Conservation (phyloP, 2,888 invertebrate genomes). For the Oeneis ivallda region DNA sequence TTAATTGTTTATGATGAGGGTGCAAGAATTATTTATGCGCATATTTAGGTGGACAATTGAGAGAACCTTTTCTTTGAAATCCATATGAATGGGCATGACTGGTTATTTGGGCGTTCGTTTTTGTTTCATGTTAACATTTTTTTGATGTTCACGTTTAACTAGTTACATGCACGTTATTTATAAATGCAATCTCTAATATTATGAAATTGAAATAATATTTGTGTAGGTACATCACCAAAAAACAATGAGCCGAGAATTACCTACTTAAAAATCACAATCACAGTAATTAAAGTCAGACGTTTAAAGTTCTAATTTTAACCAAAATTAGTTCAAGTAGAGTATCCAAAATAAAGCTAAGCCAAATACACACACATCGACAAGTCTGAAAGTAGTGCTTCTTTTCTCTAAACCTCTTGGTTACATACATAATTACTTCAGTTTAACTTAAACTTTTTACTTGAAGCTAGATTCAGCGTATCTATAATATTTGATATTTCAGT, state of each 20-base stretch:
- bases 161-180: slow-evolving; percentile 5
- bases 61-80: slow-evolving; percentile 25
- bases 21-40: slow-evolving; percentile 63
- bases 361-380: too few species aligned
- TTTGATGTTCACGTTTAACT: slow-evolving; percentile 22
- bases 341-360: too few species aligned
- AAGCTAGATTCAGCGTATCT: neutral
- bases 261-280: too few species aligned
- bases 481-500: slow-evolving; percentile 2
- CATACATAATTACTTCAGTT: neutral
- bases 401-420: too few species aligned
- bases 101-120: slow-evolving; percentile 9
- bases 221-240: too few species aligned
- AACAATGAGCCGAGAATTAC: too few species aligned
- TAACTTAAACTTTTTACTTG: neutral
- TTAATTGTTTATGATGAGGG: slow-evolving; percentile 70
- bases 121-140: slow-evolving; percentile 15
- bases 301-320: too few species aligned
- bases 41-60: slow-evolving; percentile 43
- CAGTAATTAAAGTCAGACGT: too few species aligned
- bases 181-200: neutral
- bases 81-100: slow-evolving; percentile 20
- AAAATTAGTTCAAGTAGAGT: too few species aligned
- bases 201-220: neutral
- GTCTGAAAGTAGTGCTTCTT: too few species aligned